Evolutionary conservation across 2,113 vertebrate species (phyloP).

Genomic region (Pycnonotus jocosus): DNA sequence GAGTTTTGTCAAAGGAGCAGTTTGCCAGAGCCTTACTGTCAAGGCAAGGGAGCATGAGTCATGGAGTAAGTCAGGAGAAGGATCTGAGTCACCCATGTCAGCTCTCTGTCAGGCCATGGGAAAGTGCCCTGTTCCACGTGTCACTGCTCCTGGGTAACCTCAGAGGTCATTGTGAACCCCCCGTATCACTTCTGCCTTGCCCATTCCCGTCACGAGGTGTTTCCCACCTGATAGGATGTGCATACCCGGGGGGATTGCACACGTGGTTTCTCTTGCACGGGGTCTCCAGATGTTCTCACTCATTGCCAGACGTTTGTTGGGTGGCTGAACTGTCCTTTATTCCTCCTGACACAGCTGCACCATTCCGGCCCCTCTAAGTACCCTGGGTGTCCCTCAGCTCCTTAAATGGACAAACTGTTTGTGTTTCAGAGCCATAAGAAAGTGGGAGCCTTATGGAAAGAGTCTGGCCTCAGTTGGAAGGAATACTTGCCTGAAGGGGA

Average conservation of each 20-base stretch:
- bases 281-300: not conserved
- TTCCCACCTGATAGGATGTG: not conserved
- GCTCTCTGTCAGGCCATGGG: not conserved
- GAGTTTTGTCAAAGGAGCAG: not conserved
- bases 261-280: not conserved
- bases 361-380: not conserved
- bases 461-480: slow-evolving; percentile 87
- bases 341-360: slow-evolving; percentile 22
- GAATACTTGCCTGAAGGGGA: slow-evolving; percentile 89
- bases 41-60: not conserved
- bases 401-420: not conserved
- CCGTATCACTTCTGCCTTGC: not conserved
- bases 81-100: not conserved
- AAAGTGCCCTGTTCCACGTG: not conserved
- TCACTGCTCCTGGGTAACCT: not conserved
- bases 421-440: slow-evolving; percentile 93
- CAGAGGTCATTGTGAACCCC: not conserved
- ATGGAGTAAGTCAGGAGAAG: not conserved
- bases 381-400: not conserved
- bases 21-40: not conserved
- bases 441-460: slow-evolving; percentile 91
- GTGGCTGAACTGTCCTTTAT: not conserved
- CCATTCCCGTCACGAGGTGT: not conserved
- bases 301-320: not conserved
- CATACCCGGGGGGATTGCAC: not conserved